Evolutionary conservation across 92 coral and sea anemone species (phyloP).

Genomic region (Isaurus tuberculatus): DNA sequence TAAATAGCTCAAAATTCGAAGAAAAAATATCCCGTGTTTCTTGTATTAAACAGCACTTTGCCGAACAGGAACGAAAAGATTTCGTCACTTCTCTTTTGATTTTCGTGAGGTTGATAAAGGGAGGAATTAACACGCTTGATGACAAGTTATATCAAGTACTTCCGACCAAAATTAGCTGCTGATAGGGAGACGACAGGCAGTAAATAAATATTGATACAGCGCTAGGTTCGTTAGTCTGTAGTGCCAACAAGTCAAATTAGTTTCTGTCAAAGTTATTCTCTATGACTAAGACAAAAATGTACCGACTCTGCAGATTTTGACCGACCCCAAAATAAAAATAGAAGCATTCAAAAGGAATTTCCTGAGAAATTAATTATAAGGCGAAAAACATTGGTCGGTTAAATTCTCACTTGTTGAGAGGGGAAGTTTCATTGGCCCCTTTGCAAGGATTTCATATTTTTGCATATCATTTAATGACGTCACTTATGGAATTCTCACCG

Average conservation of each 20-base stretch:
- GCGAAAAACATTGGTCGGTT: neutral
- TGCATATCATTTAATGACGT: slow-evolving; percentile 46
- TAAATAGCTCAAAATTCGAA: slow-evolving; percentile 17
- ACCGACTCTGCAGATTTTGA: slow-evolving; percentile 4
- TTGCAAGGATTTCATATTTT: slow-evolving; percentile 36
- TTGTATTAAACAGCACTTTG: neutral
- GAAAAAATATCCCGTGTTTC: too few relatives aligned
- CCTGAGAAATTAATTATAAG: slow-evolving; percentile 32
- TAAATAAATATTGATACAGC: slow-evolving; percentile 62
- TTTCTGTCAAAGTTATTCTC: neutral
- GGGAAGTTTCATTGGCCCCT: slow-evolving; percentile 49
- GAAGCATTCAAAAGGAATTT: slow-evolving; percentile 8
- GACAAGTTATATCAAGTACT: slow-evolving; percentile 56
- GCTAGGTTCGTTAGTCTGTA: slow-evolving; percentile 13
- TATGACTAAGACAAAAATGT: neutral
- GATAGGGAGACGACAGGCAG: slow-evolving; percentile 67
- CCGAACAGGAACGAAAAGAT: neutral
- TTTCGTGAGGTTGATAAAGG: slow-evolving; percentile 27
- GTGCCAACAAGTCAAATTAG: slow-evolving; percentile 17
- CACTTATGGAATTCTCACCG: slow-evolving; percentile 52
- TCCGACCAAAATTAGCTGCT: slow-evolving; percentile 67
- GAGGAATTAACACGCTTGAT: slow-evolving; percentile 25
- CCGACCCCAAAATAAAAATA: neutral
- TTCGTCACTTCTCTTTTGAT: neutral
- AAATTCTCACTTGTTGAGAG: neutral